Conservation (phyloP, 2,113 vertebrate genomes). For the Corydoras maculifer region DNA sequence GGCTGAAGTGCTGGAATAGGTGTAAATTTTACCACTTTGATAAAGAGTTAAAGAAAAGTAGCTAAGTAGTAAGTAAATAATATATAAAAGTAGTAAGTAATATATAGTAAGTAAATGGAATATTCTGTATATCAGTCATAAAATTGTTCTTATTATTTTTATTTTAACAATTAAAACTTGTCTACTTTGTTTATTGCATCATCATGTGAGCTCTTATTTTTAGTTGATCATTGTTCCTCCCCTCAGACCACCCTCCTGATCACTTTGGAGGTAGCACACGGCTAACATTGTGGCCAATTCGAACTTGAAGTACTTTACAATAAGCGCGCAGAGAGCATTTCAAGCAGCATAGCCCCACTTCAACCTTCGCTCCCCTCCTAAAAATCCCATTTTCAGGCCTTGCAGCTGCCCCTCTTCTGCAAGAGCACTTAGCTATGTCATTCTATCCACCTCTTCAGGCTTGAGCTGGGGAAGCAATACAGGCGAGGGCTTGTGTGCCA, state of each 20-base stretch:
- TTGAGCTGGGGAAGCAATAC: slow-evolving; percentile 49
- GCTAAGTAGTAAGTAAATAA: too few species aligned
- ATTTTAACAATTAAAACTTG: background rate
- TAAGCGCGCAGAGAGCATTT: slow-evolving; percentile 25
- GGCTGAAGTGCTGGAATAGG: too few species aligned
- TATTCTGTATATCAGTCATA: too few species aligned
- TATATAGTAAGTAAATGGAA: too few species aligned
- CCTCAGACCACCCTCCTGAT: slow-evolving; percentile 52
- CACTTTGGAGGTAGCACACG: slow-evolving; percentile 59
- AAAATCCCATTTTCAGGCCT: slow-evolving; percentile 69
- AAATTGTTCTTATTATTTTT: too few species aligned
- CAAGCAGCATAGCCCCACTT: slow-evolving; percentile 56
- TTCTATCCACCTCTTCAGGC: slow-evolving; percentile 74
- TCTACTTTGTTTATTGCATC: background rate
- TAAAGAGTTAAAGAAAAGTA: too few species aligned
- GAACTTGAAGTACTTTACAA: slow-evolving; percentile 62
- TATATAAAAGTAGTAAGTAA: too few species aligned
- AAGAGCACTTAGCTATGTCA: slow-evolving; percentile 70
- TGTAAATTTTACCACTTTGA: too few species aligned
- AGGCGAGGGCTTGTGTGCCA: slow-evolving; percentile 67
- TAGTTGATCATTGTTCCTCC: slow-evolving; percentile 46
- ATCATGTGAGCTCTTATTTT: slow-evolving; percentile 1
- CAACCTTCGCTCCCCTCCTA: slow-evolving; percentile 50
- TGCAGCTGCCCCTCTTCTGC: slow-evolving; percentile 69
- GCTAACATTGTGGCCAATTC: slow-evolving; percentile 72